A percentile compares a stretch with the other conserved stretches of the same genome.
phyloP scores from a whole-genome alignment of 2,113 vertebrate genomes.

The Carassius auratus region DNA sequence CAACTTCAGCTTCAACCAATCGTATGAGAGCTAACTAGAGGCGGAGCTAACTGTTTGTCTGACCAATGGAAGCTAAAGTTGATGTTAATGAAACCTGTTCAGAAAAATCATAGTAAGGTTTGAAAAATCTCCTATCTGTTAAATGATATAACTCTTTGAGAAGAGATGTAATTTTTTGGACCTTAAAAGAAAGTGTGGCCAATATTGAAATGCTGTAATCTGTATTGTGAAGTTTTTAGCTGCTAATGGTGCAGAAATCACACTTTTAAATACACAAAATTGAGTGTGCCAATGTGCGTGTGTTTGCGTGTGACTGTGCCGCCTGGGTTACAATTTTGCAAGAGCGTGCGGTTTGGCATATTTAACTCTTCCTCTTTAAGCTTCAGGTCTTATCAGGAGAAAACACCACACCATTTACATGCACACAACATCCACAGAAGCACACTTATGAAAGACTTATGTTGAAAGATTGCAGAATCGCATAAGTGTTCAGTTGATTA shows the following conservation, averaged over 20 bases:
- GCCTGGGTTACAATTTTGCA: constrained; percentile 37
- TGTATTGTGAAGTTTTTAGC: neutral
- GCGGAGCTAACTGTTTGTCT: too few relatives aligned
- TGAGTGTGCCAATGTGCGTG: neutral
- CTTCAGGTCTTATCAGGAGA: constrained; percentile 42
- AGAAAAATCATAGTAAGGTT: neutral
- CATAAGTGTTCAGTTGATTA: neutral
- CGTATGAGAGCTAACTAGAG: too few relatives aligned
- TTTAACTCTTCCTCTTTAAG: constrained; percentile 50
- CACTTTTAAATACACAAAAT: neutral
- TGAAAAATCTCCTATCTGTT: neutral
- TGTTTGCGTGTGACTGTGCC: constrained; percentile 21
- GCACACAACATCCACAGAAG: neutral
- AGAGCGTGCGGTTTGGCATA: constrained; percentile 44
- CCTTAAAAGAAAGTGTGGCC: too few relatives aligned
- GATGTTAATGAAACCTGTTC: neutral
- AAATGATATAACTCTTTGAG: neutral
- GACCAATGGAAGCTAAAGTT: neutral
- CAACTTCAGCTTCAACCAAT: too few relatives aligned
- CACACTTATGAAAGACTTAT: neutral
- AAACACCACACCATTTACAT: neutral
- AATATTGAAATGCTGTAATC: too few relatives aligned
- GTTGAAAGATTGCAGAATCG: neutral
- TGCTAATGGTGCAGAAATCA: neutral
- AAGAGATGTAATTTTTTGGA: neutral